Base-by-base conservation (phyloP, 1,140 invertebrate species). In the Polyergus mexicanus region DNA sequence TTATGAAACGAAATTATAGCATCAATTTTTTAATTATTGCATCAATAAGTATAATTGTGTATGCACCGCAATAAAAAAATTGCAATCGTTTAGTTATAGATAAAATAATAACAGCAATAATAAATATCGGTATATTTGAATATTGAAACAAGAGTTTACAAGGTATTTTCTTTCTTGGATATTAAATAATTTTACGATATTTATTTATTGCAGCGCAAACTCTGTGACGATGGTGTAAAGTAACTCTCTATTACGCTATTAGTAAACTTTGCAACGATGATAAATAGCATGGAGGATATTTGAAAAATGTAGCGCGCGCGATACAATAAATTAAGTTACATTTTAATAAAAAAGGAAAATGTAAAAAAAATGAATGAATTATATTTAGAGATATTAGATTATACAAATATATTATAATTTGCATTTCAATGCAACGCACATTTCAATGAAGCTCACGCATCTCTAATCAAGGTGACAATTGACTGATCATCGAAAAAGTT, bases 241-340 rank as follows among this genome's bases (percentile, higher is more conserved):
- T 83, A 81, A 56, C 35, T 81, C 51, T 58, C 28, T 81, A 72
- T 72, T 83, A 54, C 38, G 38, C 78, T 74, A 83, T 83, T 83
- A n/a, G n/a, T n/a, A 83, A 83, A 83, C 68, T 83, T 74, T 60
- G 68, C 68, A 68, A 83, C 78, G 54, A 72, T 72, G 78, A 81
- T 81, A 72, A 81, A 81, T 81, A 81, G 78, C 78, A 32, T 0
- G 25, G 19, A 13, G 7, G 68, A 74, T 83, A 60, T 60, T 74
- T 83, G 68, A 74, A 83, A 83, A 83, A 83, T 62, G 25, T 83
- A 74, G 35, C 28, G 56, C 32, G 56, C 32, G 13, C 68, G 41
- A 47, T 44, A 22, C 66, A 71, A 71, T 71, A 41, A 58, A n/a
- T 51, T 51, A 51, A 56, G 38, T 74, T 62, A 19, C 10, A 13